phyloP scores from a whole-genome alignment of 2,888 invertebrate species.

The Cacoxenus indagator region DNA sequence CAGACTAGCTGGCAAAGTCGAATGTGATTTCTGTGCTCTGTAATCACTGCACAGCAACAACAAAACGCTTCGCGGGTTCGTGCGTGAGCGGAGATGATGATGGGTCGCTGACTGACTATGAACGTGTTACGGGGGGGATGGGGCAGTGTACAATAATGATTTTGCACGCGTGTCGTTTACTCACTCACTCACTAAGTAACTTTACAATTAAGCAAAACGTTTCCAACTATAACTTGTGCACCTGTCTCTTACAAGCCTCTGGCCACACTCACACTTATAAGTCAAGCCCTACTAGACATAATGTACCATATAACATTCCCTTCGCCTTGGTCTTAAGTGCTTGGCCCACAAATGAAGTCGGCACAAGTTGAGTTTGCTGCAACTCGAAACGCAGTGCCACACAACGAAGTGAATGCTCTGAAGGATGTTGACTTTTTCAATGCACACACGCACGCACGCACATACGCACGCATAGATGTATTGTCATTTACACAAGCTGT shows the following conservation, averaged over 20 bases:
- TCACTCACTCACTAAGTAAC: slow-evolving; percentile 1
- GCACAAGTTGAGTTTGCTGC: not conserved
- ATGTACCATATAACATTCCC: not conserved
- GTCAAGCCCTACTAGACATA: too few relatives aligned
- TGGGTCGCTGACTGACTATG: too few relatives aligned
- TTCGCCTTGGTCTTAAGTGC: not conserved
- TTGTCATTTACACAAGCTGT: not conserved
- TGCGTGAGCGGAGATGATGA: too few relatives aligned
- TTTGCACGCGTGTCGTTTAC: slow-evolving; percentile 32
- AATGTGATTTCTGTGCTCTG: too few relatives aligned
- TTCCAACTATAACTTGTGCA: too few relatives aligned
- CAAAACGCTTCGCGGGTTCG: too few relatives aligned
- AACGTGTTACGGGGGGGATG: too few relatives aligned
- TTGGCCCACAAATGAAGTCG: not conserved
- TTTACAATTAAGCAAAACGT: not conserved
- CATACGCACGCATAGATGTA: slow-evolving; percentile 12
- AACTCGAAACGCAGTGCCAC: not conserved
- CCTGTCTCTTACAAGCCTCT: too few relatives aligned
- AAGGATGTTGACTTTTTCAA: slow-evolving; percentile 64
- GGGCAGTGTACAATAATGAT: too few relatives aligned
- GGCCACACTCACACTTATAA: too few relatives aligned
- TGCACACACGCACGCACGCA: slow-evolving; percentile 11
- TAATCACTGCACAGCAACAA: slow-evolving; percentile 33
- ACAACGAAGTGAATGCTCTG: slow-evolving; percentile 59
- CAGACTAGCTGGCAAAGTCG: too few relatives aligned